Conservation (phyloP, 2,113 vertebrate species). For the Vidua chalybeata region DNA sequence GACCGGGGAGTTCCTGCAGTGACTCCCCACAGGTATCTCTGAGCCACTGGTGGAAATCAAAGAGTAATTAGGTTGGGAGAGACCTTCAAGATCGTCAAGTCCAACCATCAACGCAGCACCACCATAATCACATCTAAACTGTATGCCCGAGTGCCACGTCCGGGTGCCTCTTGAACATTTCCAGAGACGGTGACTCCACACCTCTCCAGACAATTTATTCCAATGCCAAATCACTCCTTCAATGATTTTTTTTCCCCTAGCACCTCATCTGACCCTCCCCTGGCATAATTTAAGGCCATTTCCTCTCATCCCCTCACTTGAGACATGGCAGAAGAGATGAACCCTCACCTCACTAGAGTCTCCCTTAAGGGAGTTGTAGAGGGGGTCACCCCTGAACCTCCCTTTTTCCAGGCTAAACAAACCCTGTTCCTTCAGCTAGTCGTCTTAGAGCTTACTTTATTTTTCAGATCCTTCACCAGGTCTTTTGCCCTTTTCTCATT, state of each 20-base stretch:
- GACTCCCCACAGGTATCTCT: background rate
- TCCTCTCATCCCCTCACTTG: background rate
- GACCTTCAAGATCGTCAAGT: background rate
- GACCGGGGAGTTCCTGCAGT: fast-evolving
- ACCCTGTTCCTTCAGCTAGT: background rate
- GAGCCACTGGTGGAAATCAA: background rate
- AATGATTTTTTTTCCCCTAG: background rate
- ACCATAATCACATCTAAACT: background rate
- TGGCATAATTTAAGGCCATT: background rate
- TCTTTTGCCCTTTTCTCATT: background rate
- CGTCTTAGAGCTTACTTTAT: background rate
- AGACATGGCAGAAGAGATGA: background rate
- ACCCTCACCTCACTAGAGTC: no score
- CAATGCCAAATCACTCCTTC: background rate
- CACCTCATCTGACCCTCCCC: background rate
- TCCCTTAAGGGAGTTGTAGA: background rate
- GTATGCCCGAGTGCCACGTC: background rate
- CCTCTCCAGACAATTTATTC: background rate
- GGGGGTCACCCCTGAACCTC: background rate
- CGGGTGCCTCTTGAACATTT: no score
- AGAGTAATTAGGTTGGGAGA: background rate
- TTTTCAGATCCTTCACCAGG: no score
- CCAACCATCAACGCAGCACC: background rate
- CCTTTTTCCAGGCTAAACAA: background rate
- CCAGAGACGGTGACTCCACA: fast-evolving